These are phyloP conservation scores for Strix uralensis DNA, from an alignment of 2,113 vertebrate genomes.

Conservation along the genomic window DNA sequence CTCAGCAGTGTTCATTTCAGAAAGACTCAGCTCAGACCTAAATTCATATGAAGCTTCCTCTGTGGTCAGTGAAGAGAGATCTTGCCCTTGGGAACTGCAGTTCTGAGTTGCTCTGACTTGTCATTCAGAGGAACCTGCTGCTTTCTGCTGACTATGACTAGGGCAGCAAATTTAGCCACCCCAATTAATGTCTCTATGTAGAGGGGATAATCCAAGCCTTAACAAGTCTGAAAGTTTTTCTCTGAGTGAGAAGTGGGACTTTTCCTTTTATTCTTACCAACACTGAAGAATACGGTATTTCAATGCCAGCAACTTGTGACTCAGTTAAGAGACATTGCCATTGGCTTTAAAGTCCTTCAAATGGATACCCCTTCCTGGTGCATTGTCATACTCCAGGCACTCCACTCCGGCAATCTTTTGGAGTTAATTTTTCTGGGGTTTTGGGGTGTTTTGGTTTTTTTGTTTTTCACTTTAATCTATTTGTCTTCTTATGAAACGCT, in stretches of 20 bases:
- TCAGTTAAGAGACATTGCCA: background rate
- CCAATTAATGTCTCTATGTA: background rate
- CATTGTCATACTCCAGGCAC: background rate
- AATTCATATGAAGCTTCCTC: background rate
- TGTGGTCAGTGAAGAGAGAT: fast-evolving
- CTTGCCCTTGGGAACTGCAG: background rate
- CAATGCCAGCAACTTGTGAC: background rate
- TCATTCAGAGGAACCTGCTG: background rate
- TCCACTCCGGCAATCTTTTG: background rate
- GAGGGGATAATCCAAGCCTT: background rate
- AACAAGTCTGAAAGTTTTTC: background rate
- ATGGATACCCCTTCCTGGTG: background rate
- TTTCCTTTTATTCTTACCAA: background rate
- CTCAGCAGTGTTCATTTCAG: background rate
- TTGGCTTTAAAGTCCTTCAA: background rate
- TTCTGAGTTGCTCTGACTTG: background rate
- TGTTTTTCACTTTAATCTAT: background rate
- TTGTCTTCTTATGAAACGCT: background rate
- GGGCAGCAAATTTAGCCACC: background rate
- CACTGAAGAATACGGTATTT: background rate
- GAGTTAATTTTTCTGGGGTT: background rate
- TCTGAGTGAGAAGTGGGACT: background rate
- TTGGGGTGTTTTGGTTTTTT: background rate
- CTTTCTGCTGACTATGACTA: background rate
- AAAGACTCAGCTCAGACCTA: background rate